Evolutionary conservation across 2,797 vertebrate genomes (phyloP).

Genomic region (Crypturellus tataupa): DNA sequence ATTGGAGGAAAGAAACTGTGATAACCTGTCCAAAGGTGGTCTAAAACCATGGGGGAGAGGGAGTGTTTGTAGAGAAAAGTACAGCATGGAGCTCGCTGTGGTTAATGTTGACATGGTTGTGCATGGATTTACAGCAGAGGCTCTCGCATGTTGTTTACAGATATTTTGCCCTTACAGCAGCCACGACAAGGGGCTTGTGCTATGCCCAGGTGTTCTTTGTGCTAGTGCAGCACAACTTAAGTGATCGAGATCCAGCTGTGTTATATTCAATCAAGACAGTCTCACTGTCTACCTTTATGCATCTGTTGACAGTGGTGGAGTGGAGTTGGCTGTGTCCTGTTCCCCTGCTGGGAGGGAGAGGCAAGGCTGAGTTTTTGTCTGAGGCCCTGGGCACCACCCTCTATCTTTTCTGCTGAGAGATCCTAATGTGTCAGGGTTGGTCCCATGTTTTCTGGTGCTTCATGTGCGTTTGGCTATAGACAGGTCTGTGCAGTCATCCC

Average conservation of each 20-base stretch:
- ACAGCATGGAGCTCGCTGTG: fast-evolving
- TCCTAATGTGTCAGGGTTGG: not conserved
- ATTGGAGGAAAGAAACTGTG: not conserved
- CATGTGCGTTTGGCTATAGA: not conserved
- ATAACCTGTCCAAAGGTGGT: not conserved
- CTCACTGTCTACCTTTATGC: not conserved
- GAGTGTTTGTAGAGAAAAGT: not conserved
- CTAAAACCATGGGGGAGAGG: not conserved
- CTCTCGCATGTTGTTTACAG: not conserved
- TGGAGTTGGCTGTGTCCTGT: not conserved
- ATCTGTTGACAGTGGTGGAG: not conserved
- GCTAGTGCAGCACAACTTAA: not conserved
- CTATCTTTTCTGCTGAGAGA: not conserved
- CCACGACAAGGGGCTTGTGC: not conserved
- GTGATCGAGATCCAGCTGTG: not conserved
- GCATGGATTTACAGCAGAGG: not conserved
- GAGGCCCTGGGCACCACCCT: not conserved
- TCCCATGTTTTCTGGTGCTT: not conserved
- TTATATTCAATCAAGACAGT: not conserved
- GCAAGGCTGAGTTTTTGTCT: not conserved
- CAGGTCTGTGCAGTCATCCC: not conserved
- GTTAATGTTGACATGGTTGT: not conserved
- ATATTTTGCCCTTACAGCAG: not conserved
- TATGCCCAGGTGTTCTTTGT: not conserved
- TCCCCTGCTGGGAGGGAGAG: not conserved